Conservation (phyloP, 1,140 invertebrate genomes). For the Epicauta chinensis region DNA sequence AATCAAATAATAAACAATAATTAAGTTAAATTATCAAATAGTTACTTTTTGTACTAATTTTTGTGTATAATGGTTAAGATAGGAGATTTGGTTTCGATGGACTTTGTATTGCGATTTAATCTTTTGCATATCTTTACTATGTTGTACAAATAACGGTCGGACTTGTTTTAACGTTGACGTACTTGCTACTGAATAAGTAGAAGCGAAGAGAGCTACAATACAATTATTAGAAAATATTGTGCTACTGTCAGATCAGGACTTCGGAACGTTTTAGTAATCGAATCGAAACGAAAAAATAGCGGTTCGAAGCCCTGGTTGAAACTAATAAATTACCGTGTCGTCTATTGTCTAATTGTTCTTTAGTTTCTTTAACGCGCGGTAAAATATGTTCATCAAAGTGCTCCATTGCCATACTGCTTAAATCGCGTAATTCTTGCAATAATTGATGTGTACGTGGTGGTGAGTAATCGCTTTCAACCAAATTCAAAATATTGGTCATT, state of each 20-base stretch:
- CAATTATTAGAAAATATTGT: background rate
- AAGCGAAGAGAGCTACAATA: conserved; percentile 14
- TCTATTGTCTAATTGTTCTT: conserved; percentile 31
- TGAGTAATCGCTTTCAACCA: conserved; percentile 59
- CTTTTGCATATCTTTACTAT: conserved; percentile 30
- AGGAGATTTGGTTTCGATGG: conserved; percentile 30
- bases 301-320: no score
- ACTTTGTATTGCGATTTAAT: conserved; percentile 31
- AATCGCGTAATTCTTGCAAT: conserved; percentile 81
- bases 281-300: no score
- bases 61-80: conserved; percentile 28
- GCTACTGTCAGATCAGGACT: no score
- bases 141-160: conserved; percentile 26
- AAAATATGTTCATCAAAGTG: conserved; percentile 91
- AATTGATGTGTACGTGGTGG: conserved; percentile 77
- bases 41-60: conserved; percentile 29
- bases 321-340: conserved; percentile 2
- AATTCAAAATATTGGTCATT: conserved; percentile 64
- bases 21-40: background rate
- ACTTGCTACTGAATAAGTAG: background rate
- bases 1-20: background rate
- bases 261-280: no score
- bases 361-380: conserved; percentile 45
- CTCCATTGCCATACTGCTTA: conserved; percentile 94
- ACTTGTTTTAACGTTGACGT: conserved; percentile 18